Conservation (phyloP, 2,113 vertebrate species). For the Vanacampus margaritifer region DNA sequence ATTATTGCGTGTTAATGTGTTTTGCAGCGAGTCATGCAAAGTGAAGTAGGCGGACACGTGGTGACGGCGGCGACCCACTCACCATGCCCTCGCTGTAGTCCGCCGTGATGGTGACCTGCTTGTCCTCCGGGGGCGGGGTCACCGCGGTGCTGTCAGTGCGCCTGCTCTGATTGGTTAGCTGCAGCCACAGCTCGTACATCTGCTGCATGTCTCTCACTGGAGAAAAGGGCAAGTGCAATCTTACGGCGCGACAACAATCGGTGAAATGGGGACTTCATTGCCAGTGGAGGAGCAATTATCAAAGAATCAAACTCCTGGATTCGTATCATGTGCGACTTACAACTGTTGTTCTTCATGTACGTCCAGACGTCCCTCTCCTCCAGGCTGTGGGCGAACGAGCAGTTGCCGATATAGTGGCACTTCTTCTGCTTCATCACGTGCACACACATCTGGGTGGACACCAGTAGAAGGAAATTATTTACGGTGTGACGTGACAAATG, state of each 20-base stretch:
- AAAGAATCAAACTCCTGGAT: neutral
- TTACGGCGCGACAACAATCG: neutral
- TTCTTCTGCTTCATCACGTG: slow-evolving; percentile 97
- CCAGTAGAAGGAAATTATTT: neutral
- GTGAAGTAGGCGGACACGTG: neutral
- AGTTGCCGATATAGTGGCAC: slow-evolving; percentile 97
- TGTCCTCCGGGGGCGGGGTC: slow-evolving; percentile 84
- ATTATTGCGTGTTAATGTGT: too few relatives aligned
- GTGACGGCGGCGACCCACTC: too few relatives aligned
- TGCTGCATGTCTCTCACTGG: slow-evolving; percentile 97
- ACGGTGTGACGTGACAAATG: neutral
- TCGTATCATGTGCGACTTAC: slow-evolving; percentile 60
- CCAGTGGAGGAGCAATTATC: too few relatives aligned
- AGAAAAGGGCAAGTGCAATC: neutral
- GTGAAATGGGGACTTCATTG: too few relatives aligned
- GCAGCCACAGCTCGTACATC: slow-evolving; percentile 97
- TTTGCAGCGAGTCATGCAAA: too few relatives aligned
- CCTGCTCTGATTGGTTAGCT: slow-evolving; percentile 88
- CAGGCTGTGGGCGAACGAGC: slow-evolving; percentile 94
- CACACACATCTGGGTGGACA: slow-evolving; percentile 84
- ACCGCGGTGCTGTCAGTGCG: slow-evolving; percentile 81
- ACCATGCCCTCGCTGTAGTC: slow-evolving; percentile 95
- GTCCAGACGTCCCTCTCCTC: slow-evolving; percentile 98
- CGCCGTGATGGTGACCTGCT: slow-evolving; percentile 93
- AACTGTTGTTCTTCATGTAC: slow-evolving; percentile 99